Conservation (phyloP, 2,113 vertebrate genomes). For the Turnix velox region DNA sequence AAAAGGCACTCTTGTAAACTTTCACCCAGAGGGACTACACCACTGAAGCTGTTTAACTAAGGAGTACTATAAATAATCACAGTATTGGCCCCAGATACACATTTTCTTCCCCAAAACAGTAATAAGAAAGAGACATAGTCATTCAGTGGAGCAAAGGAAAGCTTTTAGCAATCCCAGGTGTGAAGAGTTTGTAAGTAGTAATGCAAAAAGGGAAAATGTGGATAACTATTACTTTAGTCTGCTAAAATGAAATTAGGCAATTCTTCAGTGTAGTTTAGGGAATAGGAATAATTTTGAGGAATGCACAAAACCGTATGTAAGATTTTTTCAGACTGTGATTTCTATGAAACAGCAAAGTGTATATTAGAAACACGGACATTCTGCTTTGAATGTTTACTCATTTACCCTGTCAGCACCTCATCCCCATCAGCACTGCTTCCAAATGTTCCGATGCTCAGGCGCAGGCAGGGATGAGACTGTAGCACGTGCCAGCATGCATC, state of each 20-base stretch:
- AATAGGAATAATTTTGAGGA: not conserved
- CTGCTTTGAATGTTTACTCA: slow-evolving; percentile 4
- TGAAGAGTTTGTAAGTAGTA: slow-evolving; percentile 1
- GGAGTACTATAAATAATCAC: slow-evolving; percentile 29
- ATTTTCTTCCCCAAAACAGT: slow-evolving; percentile 34
- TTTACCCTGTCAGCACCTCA: slow-evolving; percentile 23
- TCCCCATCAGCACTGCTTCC: not conserved
- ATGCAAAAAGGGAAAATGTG: not conserved
- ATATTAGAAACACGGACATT: not conserved
- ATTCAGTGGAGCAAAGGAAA: slow-evolving; percentile 9
- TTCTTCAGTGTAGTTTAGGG: not conserved
- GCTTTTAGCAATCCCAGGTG: slow-evolving; percentile 24
- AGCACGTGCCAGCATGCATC: not conserved
- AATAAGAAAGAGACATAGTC: slow-evolving; percentile 20
- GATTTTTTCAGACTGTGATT: not conserved
- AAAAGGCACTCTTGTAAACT: not conserved
- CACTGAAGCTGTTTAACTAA: slow-evolving; percentile 3
- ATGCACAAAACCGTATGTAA: not conserved
- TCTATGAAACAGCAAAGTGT: not conserved
- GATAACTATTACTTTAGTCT: slow-evolving; percentile 24
- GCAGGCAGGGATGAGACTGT: not conserved
- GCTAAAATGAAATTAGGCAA: not conserved
- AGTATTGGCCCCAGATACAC: slow-evolving; percentile 7
- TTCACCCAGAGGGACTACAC: not conserved
- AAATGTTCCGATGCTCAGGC: not conserved